Conservation (phyloP, 2,888 invertebrate genomes). For the Noctua fimbriata region DNA sequence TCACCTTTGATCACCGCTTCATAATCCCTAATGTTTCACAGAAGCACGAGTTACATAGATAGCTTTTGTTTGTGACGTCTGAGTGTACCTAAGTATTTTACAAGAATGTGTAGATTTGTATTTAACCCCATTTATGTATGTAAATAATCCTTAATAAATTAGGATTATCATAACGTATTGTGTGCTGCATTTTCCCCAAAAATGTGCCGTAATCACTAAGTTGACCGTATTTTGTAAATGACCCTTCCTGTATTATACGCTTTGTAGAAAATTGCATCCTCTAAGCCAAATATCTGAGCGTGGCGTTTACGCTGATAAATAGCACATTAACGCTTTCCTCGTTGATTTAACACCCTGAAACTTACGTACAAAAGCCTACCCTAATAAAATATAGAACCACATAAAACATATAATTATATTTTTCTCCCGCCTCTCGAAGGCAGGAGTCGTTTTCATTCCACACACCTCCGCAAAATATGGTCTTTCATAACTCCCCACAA, state of each 20-base stretch:
- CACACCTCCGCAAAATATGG: conserved; percentile 86
- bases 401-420: conserved; percentile 83
- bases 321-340: conserved; percentile 66
- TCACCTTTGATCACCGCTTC: conserved; percentile 70
- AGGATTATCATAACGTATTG: conserved; percentile 37
- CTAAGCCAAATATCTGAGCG: conserved; percentile 53
- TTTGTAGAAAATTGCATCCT: conserved; percentile 56
- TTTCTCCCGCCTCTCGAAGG: conserved; percentile 79
- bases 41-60: conserved; percentile 50
- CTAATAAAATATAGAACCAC: conserved; percentile 75
- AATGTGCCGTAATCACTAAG: conserved; percentile 35
- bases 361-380: conserved; percentile 71
- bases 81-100: conserved; percentile 9
- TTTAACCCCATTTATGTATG: conserved; percentile 23
- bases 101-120: conserved; percentile 37
- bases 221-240: conserved; percentile 43
- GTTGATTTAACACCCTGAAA: conserved; percentile 69
- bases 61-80: conserved; percentile 53
- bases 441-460: conserved; percentile 81
- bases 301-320: conserved; percentile 65
- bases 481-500: conserved; percentile 83
- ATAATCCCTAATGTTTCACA: conserved; percentile 29
- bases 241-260: conserved; percentile 42
- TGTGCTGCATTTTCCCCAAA: conserved; percentile 34
- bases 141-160: conserved; percentile 44